Conservation (phyloP, 2,888 invertebrate species). For the Crioceris asparagi region DNA sequence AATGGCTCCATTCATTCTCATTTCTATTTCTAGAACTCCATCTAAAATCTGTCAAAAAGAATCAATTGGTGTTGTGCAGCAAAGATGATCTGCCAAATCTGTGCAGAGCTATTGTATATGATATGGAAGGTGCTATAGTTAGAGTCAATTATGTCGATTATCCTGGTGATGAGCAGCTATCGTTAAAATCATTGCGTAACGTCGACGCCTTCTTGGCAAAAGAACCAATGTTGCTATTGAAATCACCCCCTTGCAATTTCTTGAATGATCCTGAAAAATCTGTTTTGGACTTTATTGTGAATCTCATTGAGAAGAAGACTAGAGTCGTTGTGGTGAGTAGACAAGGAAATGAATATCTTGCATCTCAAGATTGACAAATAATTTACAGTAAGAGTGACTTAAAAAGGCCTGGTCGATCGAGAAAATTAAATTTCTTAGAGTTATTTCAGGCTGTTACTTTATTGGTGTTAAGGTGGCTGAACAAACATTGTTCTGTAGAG, state of each 20-base stretch:
- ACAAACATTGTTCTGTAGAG: too few species aligned
- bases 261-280: slow-evolving; percentile 12
- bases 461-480: too few species aligned
- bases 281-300: slow-evolving; percentile 9
- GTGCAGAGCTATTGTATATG: slow-evolving; percentile 23
- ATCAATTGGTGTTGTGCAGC: slow-evolving; percentile 24
- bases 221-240: slow-evolving; percentile 17
- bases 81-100: slow-evolving; percentile 17
- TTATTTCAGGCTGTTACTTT: too few species aligned
- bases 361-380: too few species aligned
- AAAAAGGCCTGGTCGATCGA: too few species aligned
- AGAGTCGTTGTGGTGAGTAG: slow-evolving; percentile 19
- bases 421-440: too few species aligned
- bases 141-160: slow-evolving; percentile 27
- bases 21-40: slow-evolving; percentile 21
- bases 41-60: slow-evolving; percentile 19
- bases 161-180: slow-evolving; percentile 19
- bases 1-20: too few species aligned
- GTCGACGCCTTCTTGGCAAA: slow-evolving; percentile 22
- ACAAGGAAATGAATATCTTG: too few species aligned
- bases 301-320: slow-evolving; percentile 14
- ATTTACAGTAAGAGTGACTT: too few species aligned
- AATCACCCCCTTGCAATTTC: slow-evolving; percentile 15
- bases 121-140: slow-evolving; percentile 8
- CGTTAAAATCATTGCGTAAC: slow-evolving; percentile 21